Evolutionary conservation across 1,140 invertebrate genomes (phyloP), one percentile per base, ranked within the genome.

Genomic region (Halesus radiatus): DNA sequence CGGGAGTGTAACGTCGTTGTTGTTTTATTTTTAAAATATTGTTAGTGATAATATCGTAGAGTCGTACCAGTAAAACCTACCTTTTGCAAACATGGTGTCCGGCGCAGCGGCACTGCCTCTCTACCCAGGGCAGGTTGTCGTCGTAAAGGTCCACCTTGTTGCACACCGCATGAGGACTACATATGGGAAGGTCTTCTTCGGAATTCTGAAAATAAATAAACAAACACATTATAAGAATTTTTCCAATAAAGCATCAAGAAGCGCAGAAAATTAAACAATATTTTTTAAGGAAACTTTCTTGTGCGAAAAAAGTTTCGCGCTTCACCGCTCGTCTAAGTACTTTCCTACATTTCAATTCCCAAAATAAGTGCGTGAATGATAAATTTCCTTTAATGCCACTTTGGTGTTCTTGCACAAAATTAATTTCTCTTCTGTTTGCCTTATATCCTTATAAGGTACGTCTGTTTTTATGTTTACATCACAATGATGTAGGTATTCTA

Each of bases 131-230:
- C 26, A 91, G 90, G 8, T 86, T 84, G 52, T 91, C 91, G 76
- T 94, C 94, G 86, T 97, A 97, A 26, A 95, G 90, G 89, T 97
- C 96, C 54, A 97, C 93, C 88, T 96, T 96, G 84, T 95, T 97
- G 90, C 96, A 98, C 15, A 98, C 95, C 58, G 95, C 92, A 84
- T 92, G 92, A 23, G 94, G 90, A 56, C 92, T 90, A 86, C 96
- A 98, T 83, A 93, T 92, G 3, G 96, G 95, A 52, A 97, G 87
- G 84, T 96, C 95, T 18, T 93, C 92, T 85, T 98, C 96, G 0
- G 93, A 94, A 60, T 92, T 92, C 95, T 97, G 90, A 29, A 92
- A 92, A 84, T 83, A 86, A 84, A 84, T 52, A 84, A 15, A 79
- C 80, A 84, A 23, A 79, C 80, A 83, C 22, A 79, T 54, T 3